Evolutionary conservation across 2,113 vertebrate genomes (phyloP).

Genomic region (Sapajus apella): DNA sequence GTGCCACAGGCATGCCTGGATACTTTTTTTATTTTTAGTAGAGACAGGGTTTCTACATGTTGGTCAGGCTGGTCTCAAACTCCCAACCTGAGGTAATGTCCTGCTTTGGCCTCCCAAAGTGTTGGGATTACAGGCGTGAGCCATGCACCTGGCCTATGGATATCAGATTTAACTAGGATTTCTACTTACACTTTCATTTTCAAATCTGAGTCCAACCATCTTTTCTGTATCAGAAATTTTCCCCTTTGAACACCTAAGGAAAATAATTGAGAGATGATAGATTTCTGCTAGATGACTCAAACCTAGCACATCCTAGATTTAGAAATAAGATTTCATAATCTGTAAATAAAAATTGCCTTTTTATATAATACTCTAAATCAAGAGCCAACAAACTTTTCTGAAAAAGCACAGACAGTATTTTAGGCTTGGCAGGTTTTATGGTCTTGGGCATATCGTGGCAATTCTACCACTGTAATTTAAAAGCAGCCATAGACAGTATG

Average conservation of each 20-base stretch:
- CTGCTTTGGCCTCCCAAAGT: too few relatives aligned
- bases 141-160: background rate
- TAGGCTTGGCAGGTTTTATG: background rate
- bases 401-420: background rate
- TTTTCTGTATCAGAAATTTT: slow-evolving; percentile 51
- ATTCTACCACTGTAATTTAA: background rate
- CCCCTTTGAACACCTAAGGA: slow-evolving; percentile 70
- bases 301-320: background rate
- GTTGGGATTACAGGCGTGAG: too few relatives aligned
- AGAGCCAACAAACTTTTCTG: background rate
- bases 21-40: too few relatives aligned
- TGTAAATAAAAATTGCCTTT: slow-evolving; percentile 30
- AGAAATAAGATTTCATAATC: slow-evolving; percentile 44
- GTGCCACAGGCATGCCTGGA: too few relatives aligned
- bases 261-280: background rate
- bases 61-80: too few relatives aligned
- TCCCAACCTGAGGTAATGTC: too few relatives aligned
- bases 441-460: background rate
- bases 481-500: background rate
- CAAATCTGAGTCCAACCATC: slow-evolving; percentile 42
- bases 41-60: too few relatives aligned
- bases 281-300: slow-evolving; percentile 27
- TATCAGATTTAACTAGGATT: background rate
- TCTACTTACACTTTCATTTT: slow-evolving; percentile 73
- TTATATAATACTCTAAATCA: slow-evolving; percentile 27